Base-by-base conservation (phyloP, 1,140 invertebrate genomes). In the Drosophila setifemur region DNA sequence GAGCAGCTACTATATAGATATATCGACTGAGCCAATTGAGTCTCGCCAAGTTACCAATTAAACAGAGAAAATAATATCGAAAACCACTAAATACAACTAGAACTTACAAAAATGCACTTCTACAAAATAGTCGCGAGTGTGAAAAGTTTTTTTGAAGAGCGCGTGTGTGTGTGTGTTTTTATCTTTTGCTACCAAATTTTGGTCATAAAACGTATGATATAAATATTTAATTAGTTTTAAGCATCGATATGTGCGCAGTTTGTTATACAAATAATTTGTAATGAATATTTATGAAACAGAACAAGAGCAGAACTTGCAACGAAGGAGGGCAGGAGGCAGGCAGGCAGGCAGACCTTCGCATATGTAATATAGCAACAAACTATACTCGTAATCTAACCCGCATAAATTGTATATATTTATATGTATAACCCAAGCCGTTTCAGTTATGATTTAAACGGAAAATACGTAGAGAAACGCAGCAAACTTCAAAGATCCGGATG, bases 21-120 rank as follows among this genome's bases (percentile, higher is more conserved):
- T 82, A 83, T 76, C 77, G 86, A 89, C 86, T 89, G 86, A 89
- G 86, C 86, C 86, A 89, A 87, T 89, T 89, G 86, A 89, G 86
- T 89, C 86, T 89, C 86, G 86, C 81, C 78, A 86, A 86, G 68
- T 86, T 85, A 85, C 70, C 81, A 86, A 86, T 72, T 85, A 76
- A 75, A 73, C 39, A 44, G 9, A 57, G 55, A 54, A 53, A 45
- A 49, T 26, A 9, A 64, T 52, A 71, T 40, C 37, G 31, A 73
- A 57, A 44, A 37, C 16, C 33, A 6, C 8, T 8, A 66, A 58
- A 71, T 57, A 21, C 12, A 11, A 44, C 21, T 26, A 44, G 50
- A 48, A 57, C 44, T 40, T 55, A 69, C n/a, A n/a, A 28, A 60
- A 58, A 37, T 57, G 40, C 42, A 55, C 25, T 31, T 45, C 42